Evolutionary conservation across 2,113 vertebrate species (phyloP), one percentile per base, ranked within the genome.

Genomic region (Ginglymostoma cirratum): DNA sequence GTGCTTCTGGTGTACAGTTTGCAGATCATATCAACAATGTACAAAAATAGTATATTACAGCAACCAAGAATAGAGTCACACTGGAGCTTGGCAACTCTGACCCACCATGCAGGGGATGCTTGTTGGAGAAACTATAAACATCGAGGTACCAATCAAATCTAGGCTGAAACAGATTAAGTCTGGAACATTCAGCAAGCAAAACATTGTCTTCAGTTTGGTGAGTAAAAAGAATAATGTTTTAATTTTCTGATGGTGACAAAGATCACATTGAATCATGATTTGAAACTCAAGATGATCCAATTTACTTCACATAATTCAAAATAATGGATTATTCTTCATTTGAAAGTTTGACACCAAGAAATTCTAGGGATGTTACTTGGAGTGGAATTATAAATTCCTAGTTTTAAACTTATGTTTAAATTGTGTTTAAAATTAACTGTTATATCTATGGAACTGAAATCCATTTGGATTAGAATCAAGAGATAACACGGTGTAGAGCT

Each of bases 21-120:
- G 1, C 94, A 95, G 67, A 72, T 52, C 42, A 48, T 21, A 72
- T 95, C 69, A 95, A 95, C 94, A 95, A 67, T 72, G 34, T 70
- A 72, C 42, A 95, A 95, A 95, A 95, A 95, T 95, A 95, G 94
- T 72, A 72, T 69, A 76, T 95, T 95, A 95, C 94, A 30, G 67
- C 94, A 95, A 48, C 69, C n/a, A 30, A 72, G 42, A 30, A 67
- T 34, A 76, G 94, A 95, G 69, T 76, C 69, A 95, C 94, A 95
- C 94, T 95, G 69, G 45, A 52, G 42, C 72, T 95, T 95, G 94
- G 94, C 69, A 72, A 42, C 67, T 95, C 67, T 95, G 87, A 61
- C 48, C 52, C 52, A 90, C 52, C 87, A 52, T 61, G 94, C 69
- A 52, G 69, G 45, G 27, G 69, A 52, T 72, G 67, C 69, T 52